Evolutionary conservation across 1,140 invertebrate genomes (phyloP).

Genomic region (Brachionus plicatilis): DNA sequence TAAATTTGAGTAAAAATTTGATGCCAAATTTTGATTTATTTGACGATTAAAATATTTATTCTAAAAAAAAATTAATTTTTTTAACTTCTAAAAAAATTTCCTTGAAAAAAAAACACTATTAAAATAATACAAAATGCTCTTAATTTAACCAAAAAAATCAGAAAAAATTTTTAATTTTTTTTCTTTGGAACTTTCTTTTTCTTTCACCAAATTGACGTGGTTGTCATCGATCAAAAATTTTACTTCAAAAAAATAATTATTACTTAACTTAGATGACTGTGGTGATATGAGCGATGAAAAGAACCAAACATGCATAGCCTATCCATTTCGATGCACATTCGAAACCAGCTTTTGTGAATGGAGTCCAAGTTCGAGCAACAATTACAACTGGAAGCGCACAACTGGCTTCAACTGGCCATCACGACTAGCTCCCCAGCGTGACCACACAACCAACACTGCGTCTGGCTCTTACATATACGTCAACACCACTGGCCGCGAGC

Average conservation of each 20-base stretch:
- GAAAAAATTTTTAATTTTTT: too few species aligned
- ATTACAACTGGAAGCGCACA: constrained; percentile 12
- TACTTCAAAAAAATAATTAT: not conserved
- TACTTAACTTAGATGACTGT: constrained; percentile 48
- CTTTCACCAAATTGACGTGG: too few species aligned
- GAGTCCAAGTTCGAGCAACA: not conserved
- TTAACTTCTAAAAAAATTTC: too few species aligned
- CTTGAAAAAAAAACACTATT: too few species aligned
- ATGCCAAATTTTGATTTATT: too few species aligned
- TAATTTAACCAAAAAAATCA: too few species aligned
- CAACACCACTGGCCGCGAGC: constrained; percentile 42
- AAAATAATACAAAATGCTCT: too few species aligned
- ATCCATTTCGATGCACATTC: constrained; percentile 46
- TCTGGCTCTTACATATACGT: constrained; percentile 40
- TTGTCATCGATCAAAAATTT: not conserved
- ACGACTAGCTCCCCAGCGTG: not conserved
- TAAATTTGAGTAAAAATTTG: too few species aligned
- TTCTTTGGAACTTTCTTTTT: too few species aligned
- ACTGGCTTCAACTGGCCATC: not conserved
- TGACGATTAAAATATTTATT: too few species aligned
- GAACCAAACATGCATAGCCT: not conserved
- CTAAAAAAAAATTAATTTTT: too few species aligned
- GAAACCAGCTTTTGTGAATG: constrained; percentile 49
- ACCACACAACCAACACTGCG: constrained; percentile 36
- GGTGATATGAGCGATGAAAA: constrained; percentile 53